A percentile compares a stretch with the other conserved stretches of the same genome.
phyloP scores from a whole-genome alignment of 1,140 invertebrate species.

The Linepithema humile region DNA sequence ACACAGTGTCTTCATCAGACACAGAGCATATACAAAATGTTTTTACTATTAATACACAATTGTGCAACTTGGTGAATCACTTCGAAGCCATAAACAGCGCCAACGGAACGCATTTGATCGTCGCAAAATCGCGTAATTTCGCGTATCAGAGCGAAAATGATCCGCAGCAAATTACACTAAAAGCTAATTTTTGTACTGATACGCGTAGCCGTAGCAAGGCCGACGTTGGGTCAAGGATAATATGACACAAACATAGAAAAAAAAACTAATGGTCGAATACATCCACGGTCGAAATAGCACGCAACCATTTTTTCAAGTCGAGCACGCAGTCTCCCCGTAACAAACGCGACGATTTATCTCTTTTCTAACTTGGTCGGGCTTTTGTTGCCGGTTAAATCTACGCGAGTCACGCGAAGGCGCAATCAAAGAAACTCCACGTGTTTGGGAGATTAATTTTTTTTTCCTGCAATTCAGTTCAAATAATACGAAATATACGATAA shows the following conservation, averaged over 20 bases:
- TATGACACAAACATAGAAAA: background rate
- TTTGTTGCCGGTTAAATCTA: background rate
- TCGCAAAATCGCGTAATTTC: background rate
- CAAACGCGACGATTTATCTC: slow-evolving; percentile 33
- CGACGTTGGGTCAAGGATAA: slow-evolving; percentile 43
- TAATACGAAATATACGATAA: background rate
- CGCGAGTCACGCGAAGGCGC: slow-evolving; percentile 31
- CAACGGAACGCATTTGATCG: no score
- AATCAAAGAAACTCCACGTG: background rate
- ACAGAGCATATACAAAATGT: background rate
- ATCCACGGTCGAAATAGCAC: slow-evolving; percentile 26
- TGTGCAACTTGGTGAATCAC: background rate
- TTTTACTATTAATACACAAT: background rate
- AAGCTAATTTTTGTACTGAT: background rate
- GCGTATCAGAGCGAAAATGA: background rate
- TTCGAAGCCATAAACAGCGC: background rate
- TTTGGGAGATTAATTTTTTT: slow-evolving; percentile 3
- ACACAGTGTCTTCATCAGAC: no score
- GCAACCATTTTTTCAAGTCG: slow-evolving; percentile 33
- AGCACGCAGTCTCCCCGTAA: background rate
- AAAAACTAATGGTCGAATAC: slow-evolving; percentile 28
- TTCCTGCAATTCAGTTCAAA: background rate
- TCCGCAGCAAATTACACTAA: background rate
- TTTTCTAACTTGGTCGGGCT: background rate
- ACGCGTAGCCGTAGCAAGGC: slow-evolving; percentile 4